phyloP scores from a whole-genome alignment of 2,113 vertebrate species.

The Ceyx margarethae region DNA sequence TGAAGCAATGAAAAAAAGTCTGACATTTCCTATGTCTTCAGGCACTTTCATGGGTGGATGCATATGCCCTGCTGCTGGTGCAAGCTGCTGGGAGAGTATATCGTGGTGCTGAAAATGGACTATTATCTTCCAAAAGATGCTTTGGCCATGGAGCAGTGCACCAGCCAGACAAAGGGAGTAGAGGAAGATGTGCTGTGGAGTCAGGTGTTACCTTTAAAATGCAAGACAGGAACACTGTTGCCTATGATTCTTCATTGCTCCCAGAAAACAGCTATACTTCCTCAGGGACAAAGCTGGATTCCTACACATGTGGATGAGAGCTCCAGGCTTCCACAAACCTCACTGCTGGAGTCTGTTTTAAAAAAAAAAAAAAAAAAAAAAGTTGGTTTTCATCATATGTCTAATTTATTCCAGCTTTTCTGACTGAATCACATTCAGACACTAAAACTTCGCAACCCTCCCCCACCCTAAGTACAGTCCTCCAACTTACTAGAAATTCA shows the following conservation, averaged over 20 bases:
- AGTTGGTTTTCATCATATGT: neutral
- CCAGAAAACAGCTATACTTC: neutral
- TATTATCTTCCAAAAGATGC: neutral
- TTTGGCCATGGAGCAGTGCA: accelerated
- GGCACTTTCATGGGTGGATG: neutral
- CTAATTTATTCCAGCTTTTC: constrained; percentile 40
- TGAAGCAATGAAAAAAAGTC: neutral
- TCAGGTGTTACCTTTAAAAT: neutral
- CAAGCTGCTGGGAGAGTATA: neutral
- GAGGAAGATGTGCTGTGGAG: neutral
- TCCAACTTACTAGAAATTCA: neutral
- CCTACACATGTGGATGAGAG: neutral
- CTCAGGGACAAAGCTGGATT: neutral
- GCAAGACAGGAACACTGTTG: neutral
- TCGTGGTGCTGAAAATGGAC: neutral
- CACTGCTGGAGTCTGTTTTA: neutral
- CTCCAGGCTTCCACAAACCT: neutral
- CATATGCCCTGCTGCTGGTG: neutral
- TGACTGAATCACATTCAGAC: neutral
- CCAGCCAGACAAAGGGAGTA: neutral
- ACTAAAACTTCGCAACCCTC: neutral
- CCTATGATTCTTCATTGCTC: accelerated
- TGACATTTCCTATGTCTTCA: neutral
- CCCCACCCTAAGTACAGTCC: accelerated
- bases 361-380: neutral